A percentile compares a stretch with the other conserved stretches of the same genome.
Evolutionary conservation across 2,888 invertebrate genomes (phyloP).

Genomic region (Kuschelorhynchus macadamiae): DNA sequence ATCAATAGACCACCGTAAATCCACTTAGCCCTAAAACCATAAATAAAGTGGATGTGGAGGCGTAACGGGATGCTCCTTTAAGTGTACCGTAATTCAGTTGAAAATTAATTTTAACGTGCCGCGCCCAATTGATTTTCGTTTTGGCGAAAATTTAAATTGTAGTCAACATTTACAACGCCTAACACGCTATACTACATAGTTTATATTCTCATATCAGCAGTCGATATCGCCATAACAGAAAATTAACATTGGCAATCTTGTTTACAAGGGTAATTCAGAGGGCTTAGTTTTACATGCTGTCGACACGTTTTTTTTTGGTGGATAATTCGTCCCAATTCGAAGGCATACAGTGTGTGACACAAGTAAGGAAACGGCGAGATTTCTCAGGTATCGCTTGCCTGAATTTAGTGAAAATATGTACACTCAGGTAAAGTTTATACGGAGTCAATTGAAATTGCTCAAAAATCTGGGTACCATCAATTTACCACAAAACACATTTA

Average conservation of each 20-base stretch:
- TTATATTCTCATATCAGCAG: constrained; percentile 45
- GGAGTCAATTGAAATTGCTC: no score
- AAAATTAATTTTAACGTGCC: constrained; percentile 43
- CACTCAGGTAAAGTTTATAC: no score
- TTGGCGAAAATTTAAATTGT: constrained; percentile 42
- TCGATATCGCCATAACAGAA: constrained; percentile 37
- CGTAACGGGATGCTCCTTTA: constrained; percentile 24
- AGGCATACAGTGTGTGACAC: no score
- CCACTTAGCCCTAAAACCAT: constrained; percentile 18
- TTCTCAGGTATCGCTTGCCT: no score
- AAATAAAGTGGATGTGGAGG: constrained; percentile 34
- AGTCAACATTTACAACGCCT: constrained; percentile 39
- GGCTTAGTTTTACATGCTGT: constrained; percentile 22
- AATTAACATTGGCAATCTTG: constrained; percentile 25
- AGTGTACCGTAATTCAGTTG: constrained; percentile 25
- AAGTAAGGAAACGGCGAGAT: no score
- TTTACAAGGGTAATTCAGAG: constrained; percentile 30
- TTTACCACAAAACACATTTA: no score
- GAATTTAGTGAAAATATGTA: no score
- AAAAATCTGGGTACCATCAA: no score
- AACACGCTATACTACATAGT: constrained; percentile 36
- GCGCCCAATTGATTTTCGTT: constrained; percentile 45
- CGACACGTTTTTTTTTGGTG: constrained; percentile 1
- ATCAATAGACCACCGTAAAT: background rate
- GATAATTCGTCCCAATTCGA: no score